Evolutionary conservation across 2,888 invertebrate genomes (phyloP), one percentile per base, ranked within the genome.

Genomic region (Dromius quadrimaculatus): DNA sequence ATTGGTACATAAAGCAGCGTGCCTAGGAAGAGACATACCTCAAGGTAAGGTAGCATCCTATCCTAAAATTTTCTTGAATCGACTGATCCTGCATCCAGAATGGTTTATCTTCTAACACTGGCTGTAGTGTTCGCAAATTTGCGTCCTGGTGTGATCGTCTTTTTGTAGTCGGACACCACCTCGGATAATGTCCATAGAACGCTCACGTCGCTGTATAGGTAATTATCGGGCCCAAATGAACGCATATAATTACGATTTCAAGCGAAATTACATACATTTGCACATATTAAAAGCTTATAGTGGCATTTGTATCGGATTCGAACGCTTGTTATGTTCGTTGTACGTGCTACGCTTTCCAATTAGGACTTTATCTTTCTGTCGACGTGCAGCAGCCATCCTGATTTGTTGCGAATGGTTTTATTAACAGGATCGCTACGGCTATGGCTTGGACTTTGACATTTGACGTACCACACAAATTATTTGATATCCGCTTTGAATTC

Each of bases 261-360:
- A 59, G 68, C 59, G 43, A 41, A 68, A 68, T 68, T 68, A 68
- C 68, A 68, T 68, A 43, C 59, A 68, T 68, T 68, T 68, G 59
- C 68, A 59, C 68, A 68, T 68, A 68, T 68, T 68, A 68, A 68
- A 68, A 59, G 68, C 68, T 68, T 68, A 68, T 66, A 66, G 22
- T 54, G 57, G 41, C 54, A 41, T 66, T 66, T 66, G 66, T 66
- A 66, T 66, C 41, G 66, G 66, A 66, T 57, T 38, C 54, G 38
- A 54, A 38, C 54, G 23, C 23, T 28, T 66, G 54, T 50, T 38
- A 59, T 59, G 36, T 36, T 36, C 59, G 59, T n/a, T 36, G 41
- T 57, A 54, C 66, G 66, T 66, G 66, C 38, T 41, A 34, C 38
- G 66, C 36, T 23, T 66, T 22, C 41, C 66, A 66, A 66, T 66